phyloP scores from a whole-genome alignment of 2,797 vertebrate species.

The Delichon dasypus region DNA sequence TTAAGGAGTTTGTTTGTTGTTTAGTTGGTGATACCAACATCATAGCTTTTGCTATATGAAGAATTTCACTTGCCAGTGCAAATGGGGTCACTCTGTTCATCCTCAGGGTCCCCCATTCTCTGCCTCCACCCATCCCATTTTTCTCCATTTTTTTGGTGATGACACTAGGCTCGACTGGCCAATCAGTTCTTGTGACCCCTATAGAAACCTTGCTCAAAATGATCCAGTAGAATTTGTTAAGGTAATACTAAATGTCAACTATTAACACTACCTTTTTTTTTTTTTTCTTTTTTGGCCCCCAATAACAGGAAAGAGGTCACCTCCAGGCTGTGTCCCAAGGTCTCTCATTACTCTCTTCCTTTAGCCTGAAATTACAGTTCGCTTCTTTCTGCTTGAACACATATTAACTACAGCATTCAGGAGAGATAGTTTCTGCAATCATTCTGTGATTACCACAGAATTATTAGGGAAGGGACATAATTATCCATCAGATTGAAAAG shows the following conservation, averaged over 20 bases:
- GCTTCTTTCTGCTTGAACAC: background rate
- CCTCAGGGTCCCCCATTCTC: background rate
- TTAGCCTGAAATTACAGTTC: background rate
- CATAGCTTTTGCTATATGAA: background rate
- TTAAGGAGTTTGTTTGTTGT: background rate
- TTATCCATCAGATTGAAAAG: background rate
- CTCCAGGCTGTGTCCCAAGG: background rate
- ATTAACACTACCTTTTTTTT: accelerated
- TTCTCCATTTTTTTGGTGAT: background rate
- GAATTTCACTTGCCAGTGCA: background rate
- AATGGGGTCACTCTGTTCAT: background rate
- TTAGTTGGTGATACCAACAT: background rate
- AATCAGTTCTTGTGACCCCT: background rate
- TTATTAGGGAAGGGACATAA: background rate
- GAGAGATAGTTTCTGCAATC: background rate
- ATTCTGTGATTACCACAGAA: background rate
- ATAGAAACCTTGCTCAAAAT: background rate
- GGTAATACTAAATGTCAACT: background rate
- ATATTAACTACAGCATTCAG: background rate
- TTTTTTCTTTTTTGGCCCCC: background rate
- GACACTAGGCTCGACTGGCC: background rate
- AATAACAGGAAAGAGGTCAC: background rate
- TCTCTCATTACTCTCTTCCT: background rate
- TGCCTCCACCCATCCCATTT: background rate
- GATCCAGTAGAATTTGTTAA: background rate